Conservation (phyloP, 2,113 vertebrate genomes). For the Laterallus jamaicensis region DNA sequence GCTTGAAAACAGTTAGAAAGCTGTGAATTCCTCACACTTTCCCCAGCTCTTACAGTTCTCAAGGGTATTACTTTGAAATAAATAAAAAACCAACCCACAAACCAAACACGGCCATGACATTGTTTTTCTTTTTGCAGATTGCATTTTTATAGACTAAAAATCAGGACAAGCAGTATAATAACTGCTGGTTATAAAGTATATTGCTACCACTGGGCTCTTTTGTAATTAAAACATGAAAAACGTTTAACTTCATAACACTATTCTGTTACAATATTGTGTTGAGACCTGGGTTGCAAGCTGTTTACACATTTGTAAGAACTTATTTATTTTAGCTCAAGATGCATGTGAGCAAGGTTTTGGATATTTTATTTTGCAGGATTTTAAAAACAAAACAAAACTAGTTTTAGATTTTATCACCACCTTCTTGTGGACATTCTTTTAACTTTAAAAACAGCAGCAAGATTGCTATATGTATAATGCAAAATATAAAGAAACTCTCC, state of each 20-base stretch:
- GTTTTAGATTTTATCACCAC: not conserved
- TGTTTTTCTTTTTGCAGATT: not conserved
- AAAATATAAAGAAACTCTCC: not conserved
- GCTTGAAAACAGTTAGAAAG: not conserved
- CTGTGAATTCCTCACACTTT: not conserved
- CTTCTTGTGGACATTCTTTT: not conserved
- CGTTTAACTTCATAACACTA: not conserved
- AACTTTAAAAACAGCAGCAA: not conserved
- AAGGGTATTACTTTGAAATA: not conserved
- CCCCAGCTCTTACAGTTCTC: not conserved
- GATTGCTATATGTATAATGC: not conserved
- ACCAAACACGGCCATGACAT: not conserved
- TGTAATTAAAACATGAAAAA: conserved; percentile 4
- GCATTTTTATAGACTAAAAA: not conserved
- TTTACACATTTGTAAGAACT: not conserved
- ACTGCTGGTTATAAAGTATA: not conserved
- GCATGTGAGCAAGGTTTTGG: not conserved
- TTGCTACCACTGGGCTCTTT: not conserved
- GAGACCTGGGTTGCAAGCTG: not conserved
- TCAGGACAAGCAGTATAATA: not conserved
- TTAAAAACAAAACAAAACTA: not conserved
- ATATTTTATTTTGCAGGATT: not conserved
- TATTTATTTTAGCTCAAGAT: not conserved
- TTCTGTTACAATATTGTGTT: not conserved
- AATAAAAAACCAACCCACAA: not conserved